A percentile compares a stretch with the other conserved stretches of the same genome.
These are phyloP conservation scores for Theropithecus gelada DNA, from an alignment of 2,113 vertebrate species.

Conservation along the genomic window DNA sequence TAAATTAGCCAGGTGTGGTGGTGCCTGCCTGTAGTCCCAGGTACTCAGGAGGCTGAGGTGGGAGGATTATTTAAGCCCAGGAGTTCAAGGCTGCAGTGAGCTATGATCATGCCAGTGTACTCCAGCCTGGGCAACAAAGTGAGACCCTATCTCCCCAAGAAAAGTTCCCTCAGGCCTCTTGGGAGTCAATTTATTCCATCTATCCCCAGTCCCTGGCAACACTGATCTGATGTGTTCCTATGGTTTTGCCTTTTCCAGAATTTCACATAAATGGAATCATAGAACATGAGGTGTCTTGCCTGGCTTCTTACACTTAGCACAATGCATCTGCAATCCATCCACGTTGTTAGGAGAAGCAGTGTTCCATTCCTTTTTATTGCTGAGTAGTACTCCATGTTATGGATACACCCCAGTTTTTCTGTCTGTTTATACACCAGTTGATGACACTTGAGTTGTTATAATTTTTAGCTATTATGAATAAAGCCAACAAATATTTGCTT, in stretches of 20 bases:
- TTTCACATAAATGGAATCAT: neutral
- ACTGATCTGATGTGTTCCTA: neutral
- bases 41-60: too few species aligned
- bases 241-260: slow-evolving; percentile 5
- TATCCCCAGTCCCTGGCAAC: neutral
- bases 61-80: too few species aligned
- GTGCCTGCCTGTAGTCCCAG: too few species aligned
- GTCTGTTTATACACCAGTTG: neutral
- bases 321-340: neutral
- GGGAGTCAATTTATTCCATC: neutral
- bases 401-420: neutral
- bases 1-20: too few species aligned
- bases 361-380: neutral
- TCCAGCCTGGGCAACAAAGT: too few species aligned
- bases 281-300: neutral
- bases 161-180: neutral
- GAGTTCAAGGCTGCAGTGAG: too few species aligned
- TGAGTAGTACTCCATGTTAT: neutral
- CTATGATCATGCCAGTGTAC: too few species aligned
- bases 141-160: too few species aligned
- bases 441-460: neutral
- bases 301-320: neutral
- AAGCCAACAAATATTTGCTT: slow-evolving; percentile 6
- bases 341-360: neutral
- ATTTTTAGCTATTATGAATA: slow-evolving; percentile 11